Conservation (phyloP, 2,797 vertebrate genomes). For the Phylloscopus collybita region DNA sequence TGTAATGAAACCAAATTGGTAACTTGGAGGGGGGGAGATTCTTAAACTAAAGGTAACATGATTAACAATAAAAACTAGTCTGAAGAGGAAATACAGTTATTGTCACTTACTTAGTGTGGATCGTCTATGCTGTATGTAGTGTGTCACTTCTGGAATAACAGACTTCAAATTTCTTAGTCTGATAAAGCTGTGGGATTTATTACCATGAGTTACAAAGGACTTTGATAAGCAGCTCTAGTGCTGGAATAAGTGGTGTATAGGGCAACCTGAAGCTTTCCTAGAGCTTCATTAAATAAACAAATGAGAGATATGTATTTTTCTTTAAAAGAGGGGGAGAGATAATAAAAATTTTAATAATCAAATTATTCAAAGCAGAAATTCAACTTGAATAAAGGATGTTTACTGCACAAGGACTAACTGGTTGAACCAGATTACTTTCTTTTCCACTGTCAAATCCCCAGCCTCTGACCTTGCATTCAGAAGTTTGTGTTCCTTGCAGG, state of each 20-base stretch:
- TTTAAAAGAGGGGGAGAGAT: neutral
- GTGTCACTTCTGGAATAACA: neutral
- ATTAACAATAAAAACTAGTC: neutral
- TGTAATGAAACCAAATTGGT: neutral
- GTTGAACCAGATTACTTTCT: neutral
- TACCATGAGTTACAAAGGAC: neutral
- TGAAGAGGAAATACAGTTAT: neutral
- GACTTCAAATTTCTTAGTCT: neutral
- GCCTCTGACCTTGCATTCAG: neutral
- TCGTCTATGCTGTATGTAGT: neutral
- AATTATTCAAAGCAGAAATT: neutral
- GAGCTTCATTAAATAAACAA: neutral
- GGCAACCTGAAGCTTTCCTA: neutral
- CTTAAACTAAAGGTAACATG: neutral
- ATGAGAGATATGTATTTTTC: neutral
- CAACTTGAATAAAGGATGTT: neutral
- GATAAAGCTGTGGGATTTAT: neutral
- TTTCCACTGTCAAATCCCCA: neutral
- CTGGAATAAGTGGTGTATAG: neutral
- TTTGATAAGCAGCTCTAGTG: neutral
- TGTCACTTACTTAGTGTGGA: neutral
- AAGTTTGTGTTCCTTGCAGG: neutral
- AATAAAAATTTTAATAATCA: neutral
- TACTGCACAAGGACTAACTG: neutral
- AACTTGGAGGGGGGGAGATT: neutral